phyloP scores from a whole-genome alignment of 2,113 vertebrate genomes.

The Saguinus imperator region DNA sequence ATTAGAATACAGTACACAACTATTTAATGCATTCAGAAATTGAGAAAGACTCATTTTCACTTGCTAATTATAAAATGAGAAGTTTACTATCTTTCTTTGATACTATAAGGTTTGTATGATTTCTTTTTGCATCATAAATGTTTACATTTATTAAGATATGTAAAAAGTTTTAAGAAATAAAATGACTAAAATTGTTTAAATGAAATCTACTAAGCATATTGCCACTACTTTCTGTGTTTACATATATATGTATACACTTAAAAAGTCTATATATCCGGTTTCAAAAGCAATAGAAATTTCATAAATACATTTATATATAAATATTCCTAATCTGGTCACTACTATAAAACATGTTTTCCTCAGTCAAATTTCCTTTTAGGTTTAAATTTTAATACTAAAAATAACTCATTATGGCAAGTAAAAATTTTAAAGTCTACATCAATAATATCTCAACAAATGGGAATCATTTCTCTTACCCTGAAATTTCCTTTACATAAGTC shows the following conservation, averaged over 20 bases:
- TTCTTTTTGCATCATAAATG: not conserved
- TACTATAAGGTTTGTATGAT: not conserved
- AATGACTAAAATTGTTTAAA: not conserved
- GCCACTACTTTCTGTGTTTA: not conserved
- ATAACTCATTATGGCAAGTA: not conserved
- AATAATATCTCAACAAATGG: not conserved
- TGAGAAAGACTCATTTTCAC: not conserved
- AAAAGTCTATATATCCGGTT: not conserved
- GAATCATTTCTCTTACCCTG: not conserved
- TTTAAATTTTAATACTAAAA: constrained; percentile 26
- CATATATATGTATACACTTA: not conserved
- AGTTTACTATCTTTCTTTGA: not conserved
- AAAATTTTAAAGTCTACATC: not conserved
- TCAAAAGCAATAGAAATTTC: not conserved
- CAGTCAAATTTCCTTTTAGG: not conserved
- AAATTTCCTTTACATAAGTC: not conserved
- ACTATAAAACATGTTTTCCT: not conserved
- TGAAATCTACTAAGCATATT: not conserved
- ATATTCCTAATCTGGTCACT: not conserved
- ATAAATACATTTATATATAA: not conserved
- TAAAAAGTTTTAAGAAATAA: constrained; percentile 17
- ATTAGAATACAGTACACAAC: not conserved
- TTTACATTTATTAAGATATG: not conserved
- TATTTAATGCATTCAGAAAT: not conserved
- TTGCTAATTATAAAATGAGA: not conserved